phyloP scores from a whole-genome alignment of 2,888 invertebrate genomes.

The Diloba caeruleocephala region DNA sequence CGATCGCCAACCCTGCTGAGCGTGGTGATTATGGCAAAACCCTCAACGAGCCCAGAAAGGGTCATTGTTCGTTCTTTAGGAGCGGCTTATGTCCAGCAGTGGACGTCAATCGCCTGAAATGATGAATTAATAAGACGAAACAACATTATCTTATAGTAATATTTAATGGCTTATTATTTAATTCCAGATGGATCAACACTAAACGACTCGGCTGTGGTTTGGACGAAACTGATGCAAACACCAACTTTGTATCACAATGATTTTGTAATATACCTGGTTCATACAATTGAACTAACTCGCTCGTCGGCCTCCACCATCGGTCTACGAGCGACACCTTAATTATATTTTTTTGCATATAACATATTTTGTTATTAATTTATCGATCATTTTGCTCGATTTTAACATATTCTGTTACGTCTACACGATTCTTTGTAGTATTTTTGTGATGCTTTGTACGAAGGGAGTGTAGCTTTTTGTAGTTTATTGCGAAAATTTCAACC shows the following conservation, averaged over 20 bases:
- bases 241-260: slow-evolving; percentile 64
- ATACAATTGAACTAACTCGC: slow-evolving; percentile 52
- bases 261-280: slow-evolving; percentile 62
- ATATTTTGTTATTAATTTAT: slow-evolving; percentile 86
- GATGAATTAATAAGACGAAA: too few relatives aligned
- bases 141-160: neutral
- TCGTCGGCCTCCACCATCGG: slow-evolving; percentile 49
- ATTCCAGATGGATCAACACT: slow-evolving; percentile 86
- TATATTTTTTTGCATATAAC: slow-evolving; percentile 81
- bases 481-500: slow-evolving; percentile 62
- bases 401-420: slow-evolving; percentile 76
- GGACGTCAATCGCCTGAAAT: too few relatives aligned
- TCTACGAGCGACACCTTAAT: slow-evolving; percentile 61
- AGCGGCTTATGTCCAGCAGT: too few relatives aligned
- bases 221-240: slow-evolving; percentile 62
- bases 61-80: too few relatives aligned
- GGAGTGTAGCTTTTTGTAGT: slow-evolving; percentile 70
- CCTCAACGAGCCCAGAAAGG: too few relatives aligned
- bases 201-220: slow-evolving; percentile 64
- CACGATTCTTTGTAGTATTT: slow-evolving; percentile 79
- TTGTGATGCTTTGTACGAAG: slow-evolving; percentile 78
- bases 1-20: too few relatives aligned
- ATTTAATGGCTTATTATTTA: neutral
- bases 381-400: slow-evolving; percentile 79
- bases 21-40: too few relatives aligned